Base-by-base conservation (phyloP, 2,797 vertebrate species). In the Sebastiscus tertius region DNA sequence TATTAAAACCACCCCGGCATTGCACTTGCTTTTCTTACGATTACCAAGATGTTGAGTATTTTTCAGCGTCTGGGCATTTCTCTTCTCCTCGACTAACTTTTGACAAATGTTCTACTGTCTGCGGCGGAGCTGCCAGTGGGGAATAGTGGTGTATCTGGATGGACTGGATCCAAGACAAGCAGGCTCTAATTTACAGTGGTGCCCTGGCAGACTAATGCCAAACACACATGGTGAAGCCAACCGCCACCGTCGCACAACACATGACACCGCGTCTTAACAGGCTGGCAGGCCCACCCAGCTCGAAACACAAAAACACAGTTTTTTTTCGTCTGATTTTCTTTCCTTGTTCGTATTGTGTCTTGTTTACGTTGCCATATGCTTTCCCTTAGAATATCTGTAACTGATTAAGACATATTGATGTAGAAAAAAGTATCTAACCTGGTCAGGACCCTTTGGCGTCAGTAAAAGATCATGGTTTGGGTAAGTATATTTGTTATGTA, bases 121-220 rank as follows among this genome's bases (percentile, higher is more conserved):
- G 81, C 70, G 86, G 84, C 1, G 1, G 71, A 29, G 80, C 77
- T 87, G 83, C 85, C 83, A 66, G 62, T 3, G n/a, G 69, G 49
- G 63, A 59, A 64, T 11, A 34, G 55, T 64, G 75, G 80, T 84
- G 80, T 81, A 82, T 92, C 87, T 82, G 66, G 74, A 65, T 85
- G 89, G 89, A 87, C 6, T 0, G 3, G 31, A 26, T 88, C 89
- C 89, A 90, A 91, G 69, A 88, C 77, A 90, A 90, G 83, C 88
- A 85, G 73, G 61, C 79, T 87, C 62, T 88, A 71, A 87, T 90
- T 91, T 90, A 81, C 79, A 82, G 88, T 11, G 56, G 81, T 85
- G 85, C 81, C 66, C 73, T 34, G 64, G 84, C 72, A 81, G 85
- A 80, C 75, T 75, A 81, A 84, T 82, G 65, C 76, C 80, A 82